Evolutionary conservation across 1,140 invertebrate species (phyloP).

Genomic region (Calliphora vicina): DNA sequence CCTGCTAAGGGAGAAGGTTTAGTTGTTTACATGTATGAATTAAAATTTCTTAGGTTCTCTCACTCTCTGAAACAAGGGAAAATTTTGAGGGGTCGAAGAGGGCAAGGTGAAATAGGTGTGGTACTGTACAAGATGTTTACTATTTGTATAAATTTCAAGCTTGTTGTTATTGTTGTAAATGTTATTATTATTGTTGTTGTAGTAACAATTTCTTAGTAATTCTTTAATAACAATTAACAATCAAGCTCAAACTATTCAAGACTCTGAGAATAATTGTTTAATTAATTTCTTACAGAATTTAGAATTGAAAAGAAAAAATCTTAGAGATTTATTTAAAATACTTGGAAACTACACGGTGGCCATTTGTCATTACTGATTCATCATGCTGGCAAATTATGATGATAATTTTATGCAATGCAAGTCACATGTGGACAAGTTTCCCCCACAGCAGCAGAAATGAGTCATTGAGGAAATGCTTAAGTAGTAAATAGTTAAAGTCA

Average conservation of each 20-base stretch:
- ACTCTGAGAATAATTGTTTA: not conserved
- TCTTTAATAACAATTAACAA: not conserved
- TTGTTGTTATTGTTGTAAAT: no score
- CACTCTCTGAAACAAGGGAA: not conserved
- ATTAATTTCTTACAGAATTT: not conserved
- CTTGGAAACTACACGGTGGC: conserved; percentile 1
- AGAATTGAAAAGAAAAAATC: not conserved
- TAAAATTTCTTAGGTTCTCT: not conserved
- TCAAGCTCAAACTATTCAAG: not conserved
- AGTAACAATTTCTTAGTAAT: conserved; percentile 19
- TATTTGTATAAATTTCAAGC: not conserved
- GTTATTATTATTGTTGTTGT: not conserved
- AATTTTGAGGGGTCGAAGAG: not conserved
- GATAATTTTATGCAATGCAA: not conserved
- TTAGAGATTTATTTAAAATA: conserved; percentile 23
- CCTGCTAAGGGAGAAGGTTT: not conserved
- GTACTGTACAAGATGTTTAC: not conserved
- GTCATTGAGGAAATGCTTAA: not conserved
- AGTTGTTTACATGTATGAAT: not conserved
- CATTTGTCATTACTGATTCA: conserved; percentile 20
- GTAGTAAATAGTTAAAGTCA: no score
- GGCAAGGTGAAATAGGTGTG: conserved; percentile 6
- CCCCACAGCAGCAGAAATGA: not conserved
- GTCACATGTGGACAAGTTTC: not conserved
- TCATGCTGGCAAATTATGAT: not conserved